Conservation (phyloP, 2,888 invertebrate genomes). For the Imbricaverruca yamaguchii region DNA sequence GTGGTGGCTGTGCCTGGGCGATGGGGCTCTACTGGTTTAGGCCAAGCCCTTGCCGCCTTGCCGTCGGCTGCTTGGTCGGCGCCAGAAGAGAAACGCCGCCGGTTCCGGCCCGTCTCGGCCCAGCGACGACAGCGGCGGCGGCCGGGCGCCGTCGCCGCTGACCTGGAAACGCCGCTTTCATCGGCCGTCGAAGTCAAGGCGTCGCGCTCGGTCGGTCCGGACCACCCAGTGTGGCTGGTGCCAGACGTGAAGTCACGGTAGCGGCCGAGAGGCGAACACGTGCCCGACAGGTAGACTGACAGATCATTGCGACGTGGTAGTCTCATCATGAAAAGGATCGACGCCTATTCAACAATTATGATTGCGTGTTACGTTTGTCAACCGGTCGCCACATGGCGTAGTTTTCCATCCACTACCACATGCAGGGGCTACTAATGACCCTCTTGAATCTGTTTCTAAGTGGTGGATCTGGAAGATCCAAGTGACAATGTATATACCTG, state of each 20-base stretch:
- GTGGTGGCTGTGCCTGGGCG: too few relatives aligned
- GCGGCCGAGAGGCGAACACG: not conserved
- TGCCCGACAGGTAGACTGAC: not conserved
- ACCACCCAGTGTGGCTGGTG: not conserved
- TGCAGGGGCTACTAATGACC: too few relatives aligned
- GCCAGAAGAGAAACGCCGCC: not conserved
- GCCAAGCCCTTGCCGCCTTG: not conserved
- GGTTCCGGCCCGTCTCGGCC: not conserved
- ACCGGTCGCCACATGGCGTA: too few relatives aligned
- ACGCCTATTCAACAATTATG: too few relatives aligned
- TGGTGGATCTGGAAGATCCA: too few relatives aligned
- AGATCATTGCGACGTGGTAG: too few relatives aligned
- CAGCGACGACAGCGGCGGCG: not conserved
- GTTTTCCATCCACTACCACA: too few relatives aligned
- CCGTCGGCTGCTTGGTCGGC: not conserved
- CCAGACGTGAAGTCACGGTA: not conserved
- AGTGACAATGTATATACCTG: too few relatives aligned
- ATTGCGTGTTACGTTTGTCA: too few relatives aligned
- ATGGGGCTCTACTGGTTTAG: too few relatives aligned
- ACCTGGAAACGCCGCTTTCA: conserved; percentile 14
- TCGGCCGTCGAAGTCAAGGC: not conserved
- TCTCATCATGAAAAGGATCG: too few relatives aligned
- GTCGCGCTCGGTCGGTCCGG: not conserved
- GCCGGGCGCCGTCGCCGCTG: not conserved
- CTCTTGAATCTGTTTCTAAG: too few relatives aligned